Percentiles rank a stretch among this genome's conserved stretches.
phyloP scores from a whole-genome alignment of 2,888 invertebrate species.

The Aphodius granarius region DNA sequence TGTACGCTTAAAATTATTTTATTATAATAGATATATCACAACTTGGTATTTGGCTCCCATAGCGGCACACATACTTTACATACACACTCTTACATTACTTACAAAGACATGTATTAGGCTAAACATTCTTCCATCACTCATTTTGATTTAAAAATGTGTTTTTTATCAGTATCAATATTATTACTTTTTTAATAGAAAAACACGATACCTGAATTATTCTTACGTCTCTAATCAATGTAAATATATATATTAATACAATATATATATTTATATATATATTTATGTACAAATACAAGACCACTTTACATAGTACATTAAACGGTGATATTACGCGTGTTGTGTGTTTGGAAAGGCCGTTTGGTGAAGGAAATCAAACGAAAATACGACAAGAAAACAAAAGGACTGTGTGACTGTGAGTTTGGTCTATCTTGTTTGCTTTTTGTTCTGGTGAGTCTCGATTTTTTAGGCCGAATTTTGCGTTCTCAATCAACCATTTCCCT shows the following conservation, averaged over 20 bases:
- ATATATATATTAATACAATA: constrained; percentile 45
- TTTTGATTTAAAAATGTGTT: constrained; percentile 31
- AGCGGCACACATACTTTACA: constrained; percentile 63
- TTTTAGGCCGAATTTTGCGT: constrained; percentile 23
- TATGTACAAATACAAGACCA: constrained; percentile 52
- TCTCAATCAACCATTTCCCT: constrained; percentile 10
- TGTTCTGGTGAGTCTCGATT: constrained; percentile 14
- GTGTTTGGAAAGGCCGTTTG: constrained; percentile 35
- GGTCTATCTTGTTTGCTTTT: constrained; percentile 1
- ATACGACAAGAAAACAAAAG: constrained; percentile 7
- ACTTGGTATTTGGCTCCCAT: constrained; percentile 71
- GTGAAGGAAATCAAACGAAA: constrained; percentile 14
- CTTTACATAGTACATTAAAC: constrained; percentile 44
- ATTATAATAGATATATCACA: constrained; percentile 71
- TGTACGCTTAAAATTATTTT: constrained; percentile 47
- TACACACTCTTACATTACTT: constrained; percentile 45
- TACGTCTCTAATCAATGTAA: constrained; percentile 11
- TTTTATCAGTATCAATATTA: constrained; percentile 22
- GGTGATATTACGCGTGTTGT: constrained; percentile 38
- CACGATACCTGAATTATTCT: constrained; percentile 46
- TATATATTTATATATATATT: constrained; percentile 41
- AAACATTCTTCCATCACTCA: constrained; percentile 47
- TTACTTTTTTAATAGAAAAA: constrained; percentile 47
- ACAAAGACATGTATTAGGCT: constrained; percentile 51
- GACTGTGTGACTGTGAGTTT: constrained; percentile 16